Conservation (phyloP, 2,113 vertebrate species). For the Hippolais icterina region DNA sequence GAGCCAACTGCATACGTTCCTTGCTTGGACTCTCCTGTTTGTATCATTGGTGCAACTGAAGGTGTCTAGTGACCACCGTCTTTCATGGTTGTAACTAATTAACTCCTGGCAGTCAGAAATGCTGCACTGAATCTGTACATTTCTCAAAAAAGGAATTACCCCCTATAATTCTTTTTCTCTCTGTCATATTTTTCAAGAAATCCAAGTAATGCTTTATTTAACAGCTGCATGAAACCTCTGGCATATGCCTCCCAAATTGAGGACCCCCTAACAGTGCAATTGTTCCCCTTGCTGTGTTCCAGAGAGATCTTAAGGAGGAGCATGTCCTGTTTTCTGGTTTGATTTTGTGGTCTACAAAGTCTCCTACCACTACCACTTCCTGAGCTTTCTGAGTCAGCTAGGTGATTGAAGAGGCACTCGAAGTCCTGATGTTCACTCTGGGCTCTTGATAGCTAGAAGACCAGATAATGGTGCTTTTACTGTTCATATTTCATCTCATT, state of each 20-base stretch:
- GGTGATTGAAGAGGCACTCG: background rate
- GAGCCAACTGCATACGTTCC: background rate
- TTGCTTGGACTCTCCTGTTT: background rate
- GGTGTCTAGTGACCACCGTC: background rate
- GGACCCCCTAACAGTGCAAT: background rate
- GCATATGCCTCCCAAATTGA: background rate
- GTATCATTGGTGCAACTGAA: background rate
- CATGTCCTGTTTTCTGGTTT: background rate
- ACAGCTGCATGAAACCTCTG: background rate
- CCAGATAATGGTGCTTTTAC: slow-evolving; percentile 4
- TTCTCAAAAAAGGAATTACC: background rate
- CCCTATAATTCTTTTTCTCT: background rate
- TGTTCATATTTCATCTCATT: background rate
- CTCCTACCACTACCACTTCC: background rate
- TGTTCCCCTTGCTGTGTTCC: slow-evolving; percentile 9
- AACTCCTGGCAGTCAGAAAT: background rate
- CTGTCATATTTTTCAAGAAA: background rate
- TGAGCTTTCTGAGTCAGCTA: background rate
- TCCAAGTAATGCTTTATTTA: slow-evolving; percentile 4
- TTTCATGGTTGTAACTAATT: background rate
- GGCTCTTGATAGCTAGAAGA: background rate
- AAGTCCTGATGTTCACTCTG: background rate
- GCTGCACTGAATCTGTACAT: background rate
- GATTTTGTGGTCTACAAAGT: slow-evolving; percentile 38
- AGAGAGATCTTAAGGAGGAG: slow-evolving; percentile 18